Evolutionary conservation across 2,888 invertebrate genomes (phyloP).

Genomic region (Phorcus lineatus): DNA sequence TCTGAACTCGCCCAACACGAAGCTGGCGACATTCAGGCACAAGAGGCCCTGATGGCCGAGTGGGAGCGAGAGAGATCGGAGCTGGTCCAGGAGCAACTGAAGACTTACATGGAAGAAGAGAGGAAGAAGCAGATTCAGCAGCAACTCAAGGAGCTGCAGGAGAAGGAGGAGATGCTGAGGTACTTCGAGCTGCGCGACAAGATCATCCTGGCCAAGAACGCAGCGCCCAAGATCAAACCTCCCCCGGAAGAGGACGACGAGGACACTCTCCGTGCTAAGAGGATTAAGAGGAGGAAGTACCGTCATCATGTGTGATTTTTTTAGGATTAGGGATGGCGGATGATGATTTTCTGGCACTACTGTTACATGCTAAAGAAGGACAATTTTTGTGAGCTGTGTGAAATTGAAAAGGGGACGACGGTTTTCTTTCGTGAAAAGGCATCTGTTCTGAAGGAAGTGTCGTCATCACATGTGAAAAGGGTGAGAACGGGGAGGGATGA

Average conservation of each 20-base stretch:
- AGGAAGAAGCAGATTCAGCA: conserved; percentile 52
- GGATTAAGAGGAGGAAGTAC: conserved; percentile 35
- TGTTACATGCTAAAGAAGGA: too few relatives aligned
- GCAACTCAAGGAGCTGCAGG: conserved; percentile 58
- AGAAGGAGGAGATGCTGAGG: conserved; percentile 65
- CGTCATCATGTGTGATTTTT: conserved; percentile 28
- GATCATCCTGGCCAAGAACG: conserved; percentile 48
- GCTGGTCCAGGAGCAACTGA: conserved; percentile 47
- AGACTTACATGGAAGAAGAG: conserved; percentile 36
- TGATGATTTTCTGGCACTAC: background rate
- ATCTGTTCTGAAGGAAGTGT: too few relatives aligned
- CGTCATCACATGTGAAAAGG: too few relatives aligned
- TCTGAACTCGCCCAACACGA: conserved; percentile 46
- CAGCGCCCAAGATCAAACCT: conserved; percentile 14
- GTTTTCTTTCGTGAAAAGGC: too few relatives aligned
- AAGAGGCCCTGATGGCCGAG: conserved; percentile 32
- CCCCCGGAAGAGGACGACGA: conserved; percentile 35
- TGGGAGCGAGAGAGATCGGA: conserved; percentile 48
- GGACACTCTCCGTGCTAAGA: conserved; percentile 28
- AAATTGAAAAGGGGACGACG: too few relatives aligned
- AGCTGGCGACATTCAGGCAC: conserved; percentile 42
- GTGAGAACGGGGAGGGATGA: too few relatives aligned
- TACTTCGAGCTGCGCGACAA: conserved; percentile 63
- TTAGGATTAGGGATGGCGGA: too few relatives aligned
- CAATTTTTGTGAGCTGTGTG: too few relatives aligned